A percentile compares a stretch with the other conserved stretches of the same genome.
Conservation (phyloP, 2,113 vertebrate genomes). For the Paracanthobrama guichenoti region DNA sequence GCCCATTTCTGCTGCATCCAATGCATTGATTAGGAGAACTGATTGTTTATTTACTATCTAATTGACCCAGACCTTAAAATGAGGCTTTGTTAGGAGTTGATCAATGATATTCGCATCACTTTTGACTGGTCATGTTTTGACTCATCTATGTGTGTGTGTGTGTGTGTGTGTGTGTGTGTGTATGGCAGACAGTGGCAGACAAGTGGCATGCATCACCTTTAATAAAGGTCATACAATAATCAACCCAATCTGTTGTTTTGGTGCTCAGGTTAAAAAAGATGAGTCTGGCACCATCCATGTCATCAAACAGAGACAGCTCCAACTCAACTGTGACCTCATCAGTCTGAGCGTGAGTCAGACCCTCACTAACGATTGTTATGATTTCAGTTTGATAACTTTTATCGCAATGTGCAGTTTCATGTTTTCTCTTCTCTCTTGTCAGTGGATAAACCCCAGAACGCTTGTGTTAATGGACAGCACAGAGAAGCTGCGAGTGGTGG, state of each 20-base stretch:
- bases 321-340: slow-evolving; percentile 94
- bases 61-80: too few relatives aligned
- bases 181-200: background rate
- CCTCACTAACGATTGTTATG: too few relatives aligned
- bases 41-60: too few relatives aligned
- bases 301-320: slow-evolving; percentile 93
- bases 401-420: background rate
- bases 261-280: slow-evolving; percentile 90
- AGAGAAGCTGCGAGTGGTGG: slow-evolving; percentile 93
- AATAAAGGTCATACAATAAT: background rate
- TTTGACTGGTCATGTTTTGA: too few relatives aligned
- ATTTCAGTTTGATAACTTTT: background rate
- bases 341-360: slow-evolving; percentile 88
- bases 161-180: too few relatives aligned
- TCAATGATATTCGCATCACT: too few relatives aligned
- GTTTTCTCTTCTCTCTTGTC: background rate
- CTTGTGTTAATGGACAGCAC: slow-evolving; percentile 90
- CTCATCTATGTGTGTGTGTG: too few relatives aligned
- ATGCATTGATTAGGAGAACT: too few relatives aligned
- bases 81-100: too few relatives aligned
- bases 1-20: too few relatives aligned
- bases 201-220: background rate
- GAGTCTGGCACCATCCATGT: slow-evolving; percentile 93
- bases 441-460: slow-evolving; percentile 97
- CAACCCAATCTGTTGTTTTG: background rate